Conservation (phyloP, 2,888 invertebrate genomes). For the Pyrrhia umbra region DNA sequence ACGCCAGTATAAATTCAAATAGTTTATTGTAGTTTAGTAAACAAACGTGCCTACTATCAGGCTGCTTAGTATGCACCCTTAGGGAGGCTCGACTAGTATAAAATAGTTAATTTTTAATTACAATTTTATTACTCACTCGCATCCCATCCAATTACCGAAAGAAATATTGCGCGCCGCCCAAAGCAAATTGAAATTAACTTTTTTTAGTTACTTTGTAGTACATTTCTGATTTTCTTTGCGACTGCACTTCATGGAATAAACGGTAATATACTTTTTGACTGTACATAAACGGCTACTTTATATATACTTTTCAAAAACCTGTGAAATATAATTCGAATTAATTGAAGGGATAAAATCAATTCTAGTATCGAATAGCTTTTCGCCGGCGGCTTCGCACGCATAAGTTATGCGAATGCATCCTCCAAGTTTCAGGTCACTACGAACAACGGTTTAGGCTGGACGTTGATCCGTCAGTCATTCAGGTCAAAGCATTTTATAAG, state of each 20-base stretch:
- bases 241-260: background rate
- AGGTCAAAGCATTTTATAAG: too few species aligned
- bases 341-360: too few species aligned
- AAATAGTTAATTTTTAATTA: conserved; percentile 90
- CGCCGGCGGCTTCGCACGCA: too few species aligned
- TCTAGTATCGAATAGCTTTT: too few species aligned
- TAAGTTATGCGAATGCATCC: too few species aligned
- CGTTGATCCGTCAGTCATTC: too few species aligned
- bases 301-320: too few species aligned
- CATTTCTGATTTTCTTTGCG: conserved; percentile 10
- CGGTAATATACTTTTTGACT: background rate
- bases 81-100: conserved; percentile 81
- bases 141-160: conserved; percentile 88
- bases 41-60: conserved; percentile 81
- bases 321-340: too few species aligned
- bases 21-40: conserved; percentile 85
- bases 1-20: conserved; percentile 82
- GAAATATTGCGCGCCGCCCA: conserved; percentile 78
- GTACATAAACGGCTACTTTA: too few species aligned
- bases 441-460: too few species aligned
- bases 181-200: conserved; percentile 73
- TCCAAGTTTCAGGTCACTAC: too few species aligned
- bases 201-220: conserved; percentile 22
- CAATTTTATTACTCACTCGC: conserved; percentile 87
- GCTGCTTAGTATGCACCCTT: conserved; percentile 89